Base-by-base conservation (phyloP, 2,797 vertebrate genomes). In the Poecilia picta region DNA sequence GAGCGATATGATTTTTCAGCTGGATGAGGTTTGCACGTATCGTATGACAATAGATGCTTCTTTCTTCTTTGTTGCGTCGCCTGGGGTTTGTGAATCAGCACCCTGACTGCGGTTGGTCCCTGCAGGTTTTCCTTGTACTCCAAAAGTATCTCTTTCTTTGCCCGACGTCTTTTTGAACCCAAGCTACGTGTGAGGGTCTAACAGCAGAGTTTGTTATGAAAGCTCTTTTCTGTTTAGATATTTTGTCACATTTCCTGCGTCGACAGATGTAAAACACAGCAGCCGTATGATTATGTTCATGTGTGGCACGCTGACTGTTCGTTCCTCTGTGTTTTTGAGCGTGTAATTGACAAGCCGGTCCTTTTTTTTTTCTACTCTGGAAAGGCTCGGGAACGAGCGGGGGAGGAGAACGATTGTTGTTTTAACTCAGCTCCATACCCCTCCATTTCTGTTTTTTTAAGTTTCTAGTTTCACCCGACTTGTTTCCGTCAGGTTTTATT, bases 391-490 rank as follows among this genome's bases (percentile, higher is more conserved):
- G 85, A 88, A 76, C 23, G 78, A 87, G 89, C 73, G 83, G 86
- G 81, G 91, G 88, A 84, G 86, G 86, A 88, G 84, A 76, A 80
- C 75, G 83, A 82, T 89, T 93, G 86, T 89, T 93, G 88, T 91
- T 90, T 90, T 88, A 76, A 83, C 91, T 85, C 83, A 8, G 83
- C 85, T 88, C 85, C 91, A 70, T 91, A 82, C 90, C 76, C 79
- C 83, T 82, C 81, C 83, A 81, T 91, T 88, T 93, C 87, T 94
- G 93, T 96, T 96, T 95, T 95, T 94, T 94, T 86, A 93, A 94
- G 95, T 95, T 94, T 96, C 94, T 91, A 95, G 92, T 96, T 96
- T 95, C 94, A 94, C 91, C 90, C 89, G 68, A 93, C 91, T 93
- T 91, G 91, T 96, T 96, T 95, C 94, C 93, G 92, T 94, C 82